Evolutionary conservation across 2,797 vertebrate species (phyloP), one percentile per base, ranked within the genome.

Genomic region (Melanotaenia pygmaea): DNA sequence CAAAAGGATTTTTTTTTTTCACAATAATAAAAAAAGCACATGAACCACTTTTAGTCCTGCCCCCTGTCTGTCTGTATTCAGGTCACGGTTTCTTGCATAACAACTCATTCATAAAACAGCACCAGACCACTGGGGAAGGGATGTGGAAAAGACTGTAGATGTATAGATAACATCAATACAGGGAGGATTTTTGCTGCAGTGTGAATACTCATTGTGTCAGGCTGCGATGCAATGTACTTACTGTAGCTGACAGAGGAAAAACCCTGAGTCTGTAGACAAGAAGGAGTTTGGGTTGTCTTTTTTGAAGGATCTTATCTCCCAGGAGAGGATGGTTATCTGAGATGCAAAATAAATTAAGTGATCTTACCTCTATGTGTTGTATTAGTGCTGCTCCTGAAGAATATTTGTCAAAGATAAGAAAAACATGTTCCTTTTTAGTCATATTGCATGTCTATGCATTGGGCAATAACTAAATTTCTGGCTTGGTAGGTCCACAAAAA

Each of bases 61-160:
- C 6, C 22, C 1, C 57, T 35, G 7, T 1, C 63, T 77, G 67
- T 83, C 77, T 85, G 82, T 78, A 88, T 90, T 88, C 87, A 85
- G 85, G 85, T 86, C 90, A 87, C 67, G 79, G 80, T 88, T 85
- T 75, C 80, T 91, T 89, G 74, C 91, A 81, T 91, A 92, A 91
- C 76, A 74, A 76, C 88, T 91, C 86, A 92, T 92, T 91, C 89
- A 93, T 92, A 89, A 92, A 90, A 83, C 91, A 92, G 76, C 86
- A 88, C 84, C 87, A 78, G 80, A 76, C 81, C 81, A 87, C 83
- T 14, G 72, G 43, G 84, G 83, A 63, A 65, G 78, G 78, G 74
- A 86, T 58, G 80, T 76, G 68, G 72, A 24, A 70, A 78, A 81
- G 77, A 68, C 64, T 75, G n/a, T 26, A 80, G 83, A 86, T 35